phyloP scores from a whole-genome alignment of 2,888 invertebrate species.

The Trichopoda pennipes region DNA sequence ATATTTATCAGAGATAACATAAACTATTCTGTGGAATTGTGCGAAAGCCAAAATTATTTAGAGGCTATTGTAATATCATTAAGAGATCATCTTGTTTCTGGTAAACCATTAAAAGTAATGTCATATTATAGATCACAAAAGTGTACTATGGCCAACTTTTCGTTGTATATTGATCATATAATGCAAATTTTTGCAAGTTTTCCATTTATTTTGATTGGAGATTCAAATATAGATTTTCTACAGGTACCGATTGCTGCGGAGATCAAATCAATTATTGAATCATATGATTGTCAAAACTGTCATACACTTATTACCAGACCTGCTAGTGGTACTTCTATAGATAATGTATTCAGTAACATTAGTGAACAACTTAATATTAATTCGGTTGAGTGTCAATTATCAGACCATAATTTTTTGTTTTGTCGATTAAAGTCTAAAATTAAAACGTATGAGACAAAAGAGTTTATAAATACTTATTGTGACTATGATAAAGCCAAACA shows the following conservation, averaged over 20 bases:
- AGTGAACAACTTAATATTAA: not conserved
- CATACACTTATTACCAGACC: conserved; percentile 12
- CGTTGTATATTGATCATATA: not conserved
- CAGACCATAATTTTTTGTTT: not conserved
- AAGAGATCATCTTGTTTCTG: conserved; percentile 1
- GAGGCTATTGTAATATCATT: conserved; percentile 8
- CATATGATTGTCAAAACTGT: not conserved
- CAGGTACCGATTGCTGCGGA: not conserved
- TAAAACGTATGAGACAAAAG: not conserved
- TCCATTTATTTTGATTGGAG: conserved; percentile 4
- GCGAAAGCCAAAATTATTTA: conserved; percentile 2
- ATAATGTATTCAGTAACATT: conserved; percentile 20
- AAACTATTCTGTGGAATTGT: conserved; percentile 12
- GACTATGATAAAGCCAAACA: conserved; percentile 6
- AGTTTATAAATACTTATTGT: not conserved
- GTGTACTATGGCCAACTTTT: not conserved
- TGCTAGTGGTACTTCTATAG: conserved; percentile 6
- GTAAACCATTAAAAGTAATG: not conserved
- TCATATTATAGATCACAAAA: conserved; percentile 15
- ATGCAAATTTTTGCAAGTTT: not conserved
- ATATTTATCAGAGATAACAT: conserved; percentile 16
- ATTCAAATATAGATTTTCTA: conserved; percentile 2
- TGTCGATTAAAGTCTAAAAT: not conserved
- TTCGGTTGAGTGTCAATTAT: not conserved
- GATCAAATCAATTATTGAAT: not conserved